Evolutionary conservation across 2,113 vertebrate species (phyloP), one percentile per base, ranked within the genome.

Genomic region (Syngnathus scovelli): DNA sequence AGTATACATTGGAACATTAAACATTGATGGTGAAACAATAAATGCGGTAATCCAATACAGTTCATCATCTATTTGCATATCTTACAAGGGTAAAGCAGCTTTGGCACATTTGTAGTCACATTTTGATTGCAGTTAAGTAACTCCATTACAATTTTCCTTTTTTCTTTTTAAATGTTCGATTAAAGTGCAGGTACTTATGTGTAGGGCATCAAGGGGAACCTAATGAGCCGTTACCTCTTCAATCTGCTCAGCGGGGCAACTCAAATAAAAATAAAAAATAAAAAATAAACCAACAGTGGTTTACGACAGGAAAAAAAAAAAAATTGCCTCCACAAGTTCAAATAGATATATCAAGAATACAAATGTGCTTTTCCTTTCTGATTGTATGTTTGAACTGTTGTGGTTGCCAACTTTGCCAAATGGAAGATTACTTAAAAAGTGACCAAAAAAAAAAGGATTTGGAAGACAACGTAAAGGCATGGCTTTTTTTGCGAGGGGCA

Each of bases 31-130:
- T 43, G 70, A 44, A 21, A 12, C 44, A 58, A 60, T 64, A 62
- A 65, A 61, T 71, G 71, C 44, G 67, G 41, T 60, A 39, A 44
- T 6, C 38, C 55, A 19, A 69, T 43, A 13, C 18, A 3, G 12
- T 39, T 58, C 73, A 76, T 78, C 66, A 74, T 68, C 67, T 7
- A 56, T 62, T 74, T 51, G 48, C 56, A 74, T 76, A 79, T 11
- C 67, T 77, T 71, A 70, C 6, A 10, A 69, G 69, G 37, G 43
- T 66, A 64, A 78, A 78, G 71, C 55, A 67, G 69, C 74, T 87
- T 82, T 87, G 83, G 81, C 85, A 83, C 78, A 69, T 72, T 58
- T 78, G 65, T 56, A 37, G 38, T 58, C 51, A 78, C 65, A 78
- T 67, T 71, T 78, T 64, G 64, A 52, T 54, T 62, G 76, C 61